A percentile compares a stretch with the other conserved stretches of the same genome.
phyloP scores from a whole-genome alignment of 2,797 vertebrate genomes.

The Leptodactylus fallax region DNA sequence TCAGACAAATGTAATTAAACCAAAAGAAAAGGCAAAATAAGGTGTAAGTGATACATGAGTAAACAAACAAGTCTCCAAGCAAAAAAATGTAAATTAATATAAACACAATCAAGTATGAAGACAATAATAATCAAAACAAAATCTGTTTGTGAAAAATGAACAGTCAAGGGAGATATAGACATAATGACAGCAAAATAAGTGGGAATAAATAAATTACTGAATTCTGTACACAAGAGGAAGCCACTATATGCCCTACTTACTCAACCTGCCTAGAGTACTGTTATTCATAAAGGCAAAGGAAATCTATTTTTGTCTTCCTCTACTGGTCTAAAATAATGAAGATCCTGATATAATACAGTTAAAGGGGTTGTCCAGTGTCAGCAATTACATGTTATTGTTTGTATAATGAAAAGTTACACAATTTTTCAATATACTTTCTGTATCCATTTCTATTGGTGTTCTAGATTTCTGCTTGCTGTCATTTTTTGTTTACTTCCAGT shows the following conservation, averaged over 20 bases:
- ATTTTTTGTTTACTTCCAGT: no score
- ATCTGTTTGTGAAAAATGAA: slow-evolving; percentile 51
- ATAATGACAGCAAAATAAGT: background rate
- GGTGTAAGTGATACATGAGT: slow-evolving; percentile 37
- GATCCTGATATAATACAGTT: no score
- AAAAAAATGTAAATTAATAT: slow-evolving; percentile 55
- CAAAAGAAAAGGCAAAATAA: slow-evolving; percentile 31
- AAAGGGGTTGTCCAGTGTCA: background rate
- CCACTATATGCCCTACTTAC: background rate
- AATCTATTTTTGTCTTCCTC: background rate
- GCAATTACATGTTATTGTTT: background rate
- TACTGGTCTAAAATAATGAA: no score
- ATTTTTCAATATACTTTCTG: no score
- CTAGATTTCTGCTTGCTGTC: no score
- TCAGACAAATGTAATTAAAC: slow-evolving; percentile 40
- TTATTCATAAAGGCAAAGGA: background rate
- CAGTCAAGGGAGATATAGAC: slow-evolving; percentile 37
- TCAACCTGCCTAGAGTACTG: background rate
- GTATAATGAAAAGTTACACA: no score
- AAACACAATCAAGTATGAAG: slow-evolving; percentile 47
- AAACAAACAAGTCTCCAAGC: slow-evolving; percentile 45
- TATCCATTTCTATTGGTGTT: no score
- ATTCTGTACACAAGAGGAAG: background rate
- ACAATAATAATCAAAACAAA: slow-evolving; percentile 60
- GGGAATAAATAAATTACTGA: slow-evolving; percentile 18